Percentiles rank a stretch among this genome's conserved stretches.
phyloP scores from a whole-genome alignment of 2,113 vertebrate species.

The Tachysurus fulvidraco region DNA sequence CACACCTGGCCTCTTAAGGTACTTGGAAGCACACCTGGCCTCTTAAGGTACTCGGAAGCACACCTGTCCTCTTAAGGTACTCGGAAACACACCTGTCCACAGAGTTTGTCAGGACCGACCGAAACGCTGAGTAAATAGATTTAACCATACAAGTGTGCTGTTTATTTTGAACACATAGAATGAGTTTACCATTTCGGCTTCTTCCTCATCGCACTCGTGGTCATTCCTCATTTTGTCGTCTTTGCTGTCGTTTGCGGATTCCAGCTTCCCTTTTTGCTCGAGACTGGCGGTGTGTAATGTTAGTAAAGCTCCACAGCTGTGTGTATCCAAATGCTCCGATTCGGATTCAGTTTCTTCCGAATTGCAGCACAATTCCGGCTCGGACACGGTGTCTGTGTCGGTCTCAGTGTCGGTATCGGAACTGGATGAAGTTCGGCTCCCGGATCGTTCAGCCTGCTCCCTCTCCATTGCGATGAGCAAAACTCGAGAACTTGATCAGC shows the following conservation, averaged over 20 bases:
- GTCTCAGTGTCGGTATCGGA: not conserved
- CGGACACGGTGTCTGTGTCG: conserved; percentile 38
- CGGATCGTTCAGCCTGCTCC: conserved; percentile 36
- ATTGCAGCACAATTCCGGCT: conserved; percentile 33
- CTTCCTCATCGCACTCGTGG: conserved; percentile 35
- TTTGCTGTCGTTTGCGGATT: conserved; percentile 25
- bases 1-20: no score
- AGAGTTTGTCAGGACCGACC: not conserved
- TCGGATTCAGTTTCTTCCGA: conserved; percentile 6
- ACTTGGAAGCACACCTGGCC: not conserved
- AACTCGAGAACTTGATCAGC: conserved; percentile 11
- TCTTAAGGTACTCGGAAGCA: no score
- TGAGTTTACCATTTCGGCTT: conserved; percentile 58
- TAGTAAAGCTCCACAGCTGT: conserved; percentile 14
- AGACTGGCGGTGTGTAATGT: conserved; percentile 26
- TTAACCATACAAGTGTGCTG: not conserved
- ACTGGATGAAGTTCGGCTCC: conserved; percentile 30
- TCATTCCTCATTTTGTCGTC: conserved; percentile 35
- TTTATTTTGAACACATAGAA: not conserved
- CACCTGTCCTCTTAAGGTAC: no score
- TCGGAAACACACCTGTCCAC: not conserved
- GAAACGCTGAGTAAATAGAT: not conserved
- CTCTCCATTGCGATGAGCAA: conserved; percentile 49
- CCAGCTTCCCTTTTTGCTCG: conserved; percentile 36
- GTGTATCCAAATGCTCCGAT: conserved; percentile 1